Percentiles rank a stretch among this genome's conserved stretches.
These are phyloP conservation scores for Alectoris magna DNA, from an alignment of 2,797 vertebrate genomes.

Conservation along the genomic window DNA sequence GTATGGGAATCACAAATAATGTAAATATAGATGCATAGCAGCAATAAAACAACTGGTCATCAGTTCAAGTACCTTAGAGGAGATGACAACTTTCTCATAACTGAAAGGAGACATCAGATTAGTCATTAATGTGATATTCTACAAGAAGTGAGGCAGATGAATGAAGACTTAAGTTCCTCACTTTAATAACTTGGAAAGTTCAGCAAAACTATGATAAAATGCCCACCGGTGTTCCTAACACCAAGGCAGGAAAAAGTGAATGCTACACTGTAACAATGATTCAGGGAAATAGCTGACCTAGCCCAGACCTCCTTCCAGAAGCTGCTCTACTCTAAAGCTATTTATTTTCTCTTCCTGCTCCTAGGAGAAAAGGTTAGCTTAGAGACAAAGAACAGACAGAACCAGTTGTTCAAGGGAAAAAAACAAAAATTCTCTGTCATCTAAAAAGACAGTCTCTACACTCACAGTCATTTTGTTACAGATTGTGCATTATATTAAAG, in stretches of 20 bases:
- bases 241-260: not conserved
- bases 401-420: not conserved
- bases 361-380: not conserved
- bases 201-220: not conserved
- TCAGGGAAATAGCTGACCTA: not conserved
- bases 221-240: not conserved
- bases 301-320: not conserved
- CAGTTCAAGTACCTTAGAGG: not conserved
- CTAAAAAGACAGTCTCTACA: not conserved
- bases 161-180: not conserved
- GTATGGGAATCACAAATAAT: not conserved
- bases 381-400: not conserved
- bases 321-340: not conserved
- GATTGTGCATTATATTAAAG: not conserved
- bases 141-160: not conserved
- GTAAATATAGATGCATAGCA: too few species aligned
- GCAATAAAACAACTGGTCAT: not conserved
- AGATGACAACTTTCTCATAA: too few species aligned
- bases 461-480: not conserved
- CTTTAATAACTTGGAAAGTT: not conserved
- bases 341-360: not conserved
- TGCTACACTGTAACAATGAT: not conserved
- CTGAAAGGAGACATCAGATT: not conserved
- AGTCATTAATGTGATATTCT: not conserved
- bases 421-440: not conserved